These are phyloP conservation scores for Otolemur garnettii DNA, from an alignment of 2,113 vertebrate genomes.

Conservation along the genomic window DNA sequence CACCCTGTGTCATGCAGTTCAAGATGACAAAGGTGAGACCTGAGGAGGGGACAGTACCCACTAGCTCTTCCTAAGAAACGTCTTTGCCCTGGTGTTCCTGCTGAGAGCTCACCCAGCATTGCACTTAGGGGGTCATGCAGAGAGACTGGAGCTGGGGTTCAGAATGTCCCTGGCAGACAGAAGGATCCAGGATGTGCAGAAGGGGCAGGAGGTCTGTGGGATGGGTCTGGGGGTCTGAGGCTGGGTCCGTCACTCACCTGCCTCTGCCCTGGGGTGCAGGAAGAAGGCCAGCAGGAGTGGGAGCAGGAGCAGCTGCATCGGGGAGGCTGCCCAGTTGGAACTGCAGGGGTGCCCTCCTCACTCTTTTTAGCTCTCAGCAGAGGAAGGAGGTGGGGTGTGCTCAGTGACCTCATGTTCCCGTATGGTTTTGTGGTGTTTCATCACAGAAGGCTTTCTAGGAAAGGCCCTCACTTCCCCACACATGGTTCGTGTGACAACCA, in stretches of 20 bases:
- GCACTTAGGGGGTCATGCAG: too few species aligned
- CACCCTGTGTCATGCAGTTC: not conserved
- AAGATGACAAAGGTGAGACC: not conserved
- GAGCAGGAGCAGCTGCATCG: conserved; percentile 51
- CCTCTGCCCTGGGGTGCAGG: not conserved
- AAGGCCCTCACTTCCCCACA: not conserved
- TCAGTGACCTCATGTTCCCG: not conserved
- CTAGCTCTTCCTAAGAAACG: not conserved
- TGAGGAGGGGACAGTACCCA: too few species aligned
- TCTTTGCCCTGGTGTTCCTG: not conserved
- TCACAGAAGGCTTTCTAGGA: not conserved
- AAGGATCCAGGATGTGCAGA: not conserved
- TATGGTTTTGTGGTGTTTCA: not conserved
- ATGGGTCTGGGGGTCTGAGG: not conserved
- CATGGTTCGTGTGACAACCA: not conserved
- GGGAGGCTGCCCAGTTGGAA: not conserved
- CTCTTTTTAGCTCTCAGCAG: not conserved
- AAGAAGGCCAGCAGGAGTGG: not conserved
- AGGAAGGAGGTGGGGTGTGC: not conserved
- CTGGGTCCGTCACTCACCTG: conserved; percentile 64
- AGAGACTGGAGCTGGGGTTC: not conserved
- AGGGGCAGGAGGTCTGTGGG: not conserved
- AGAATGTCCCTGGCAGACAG: not conserved
- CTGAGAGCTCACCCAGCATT: not conserved
- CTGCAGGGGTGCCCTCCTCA: not conserved